Conservation (phyloP, 2,888 invertebrate genomes). For the Julus scanicus region DNA sequence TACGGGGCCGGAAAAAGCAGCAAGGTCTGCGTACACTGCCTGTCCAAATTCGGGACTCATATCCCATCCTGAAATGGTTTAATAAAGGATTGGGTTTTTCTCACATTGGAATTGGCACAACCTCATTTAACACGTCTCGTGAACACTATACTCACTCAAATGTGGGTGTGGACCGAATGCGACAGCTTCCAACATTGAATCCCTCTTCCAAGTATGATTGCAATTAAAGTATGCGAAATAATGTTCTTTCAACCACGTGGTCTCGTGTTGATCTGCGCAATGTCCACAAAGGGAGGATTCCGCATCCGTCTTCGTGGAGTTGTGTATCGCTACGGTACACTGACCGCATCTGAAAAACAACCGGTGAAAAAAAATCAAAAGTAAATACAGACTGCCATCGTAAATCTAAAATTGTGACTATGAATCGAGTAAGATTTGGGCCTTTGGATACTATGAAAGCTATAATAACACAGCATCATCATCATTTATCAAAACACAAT, state of each 20-base stretch:
- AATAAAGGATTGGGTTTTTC: not conserved
- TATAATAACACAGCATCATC: too few species aligned
- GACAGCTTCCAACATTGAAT: constrained; percentile 49
- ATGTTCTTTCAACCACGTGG: not conserved
- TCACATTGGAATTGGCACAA: not conserved
- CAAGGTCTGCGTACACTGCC: constrained; percentile 44
- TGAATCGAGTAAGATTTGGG: too few species aligned
- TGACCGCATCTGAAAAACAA: not conserved
- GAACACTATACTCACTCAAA: not conserved
- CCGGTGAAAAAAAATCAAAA: not conserved
- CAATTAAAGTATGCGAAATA: constrained; percentile 40
- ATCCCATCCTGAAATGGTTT: constrained; percentile 23
- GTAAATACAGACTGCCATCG: too few species aligned
- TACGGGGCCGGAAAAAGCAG: constrained; percentile 40
- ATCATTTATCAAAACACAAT: too few species aligned
- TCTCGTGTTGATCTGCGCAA: not conserved
- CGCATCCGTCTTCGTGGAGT: not conserved
- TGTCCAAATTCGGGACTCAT: not conserved
- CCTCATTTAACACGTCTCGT: not conserved
- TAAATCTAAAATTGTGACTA: too few species aligned
- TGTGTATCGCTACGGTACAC: not conserved
- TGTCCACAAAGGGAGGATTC: not conserved
- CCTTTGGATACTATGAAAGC: too few species aligned
- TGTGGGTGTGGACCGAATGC: constrained; percentile 41
- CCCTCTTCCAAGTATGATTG: constrained; percentile 44